Base-by-base conservation (phyloP, 2,797 vertebrate genomes). In the Dryobates pubescens region DNA sequence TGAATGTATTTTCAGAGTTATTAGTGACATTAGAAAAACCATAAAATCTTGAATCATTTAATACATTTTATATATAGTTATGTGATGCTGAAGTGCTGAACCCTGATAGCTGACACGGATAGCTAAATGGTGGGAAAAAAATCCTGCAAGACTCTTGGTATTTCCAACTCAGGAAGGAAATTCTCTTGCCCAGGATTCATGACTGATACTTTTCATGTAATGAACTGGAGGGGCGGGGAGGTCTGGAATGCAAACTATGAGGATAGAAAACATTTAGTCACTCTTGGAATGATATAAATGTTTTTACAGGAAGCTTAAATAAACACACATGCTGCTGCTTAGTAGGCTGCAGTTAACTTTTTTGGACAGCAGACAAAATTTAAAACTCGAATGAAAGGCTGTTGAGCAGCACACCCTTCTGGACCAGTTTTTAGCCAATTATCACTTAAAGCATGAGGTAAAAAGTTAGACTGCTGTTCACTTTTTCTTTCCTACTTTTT, bases 241-340 rank as follows among this genome's bases (percentile, higher is more conserved):
- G 95, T 82, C 96, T 97, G 98, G 97, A 98, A 98, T 98, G 97
- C 64, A 5, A 98, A 97, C 97, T 98, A 98, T 98, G 98, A 96
- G 96, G 87, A 97, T 97, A 97, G 98, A 98, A 98, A 98, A 98
- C 97, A 98, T 98, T 97, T 98, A 98, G 98, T 98, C 98, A 98
- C 97, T 97, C 97, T 98, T 98, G 98, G 98, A 98, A 98, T 98
- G 98, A 98, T 98, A 97, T 97, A 97, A 98, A 98, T 98, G 98
- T 98, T 98, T 98, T 98, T 97, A 97, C 97, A 98, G 97, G 98
- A 97, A 98, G 97, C 98, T 98, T 98, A 98, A 98, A 97, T 98
- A 98, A 98, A 98, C 97, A 97, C 96, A 95, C 95, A 97, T 96
- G 97, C 96, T 97, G 96, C 97, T 96, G 96, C 92, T 97, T 96